Conservation (phyloP, 1,140 invertebrate species). For the Scaptomyza graminum region DNA sequence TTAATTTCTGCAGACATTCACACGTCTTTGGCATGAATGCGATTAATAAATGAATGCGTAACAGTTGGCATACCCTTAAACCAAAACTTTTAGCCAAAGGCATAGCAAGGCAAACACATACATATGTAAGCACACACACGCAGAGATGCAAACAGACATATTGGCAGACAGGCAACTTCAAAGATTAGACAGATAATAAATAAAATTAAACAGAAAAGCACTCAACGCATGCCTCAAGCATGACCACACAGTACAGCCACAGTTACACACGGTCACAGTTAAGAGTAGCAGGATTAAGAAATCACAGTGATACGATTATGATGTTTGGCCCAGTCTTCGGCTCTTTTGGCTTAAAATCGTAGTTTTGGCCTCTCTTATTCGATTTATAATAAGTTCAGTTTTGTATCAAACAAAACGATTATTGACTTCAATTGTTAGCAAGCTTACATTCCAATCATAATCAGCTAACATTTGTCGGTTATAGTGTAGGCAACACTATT, state of each 20-base stretch:
- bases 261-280: conserved; percentile 8
- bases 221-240: conserved; percentile 42
- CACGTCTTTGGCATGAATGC: conserved; percentile 55
- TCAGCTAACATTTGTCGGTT: background rate
- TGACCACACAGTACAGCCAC: conserved; percentile 7
- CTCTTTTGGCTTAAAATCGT: too few species aligned
- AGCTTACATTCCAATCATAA: too few species aligned
- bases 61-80: conserved; percentile 1
- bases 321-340: too few species aligned
- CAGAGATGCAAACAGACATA: conserved; percentile 6
- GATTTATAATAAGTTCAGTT: too few species aligned
- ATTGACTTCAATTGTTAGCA: too few species aligned
- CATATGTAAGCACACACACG: conserved; percentile 2
- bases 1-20: conserved; percentile 31
- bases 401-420: too few species aligned
- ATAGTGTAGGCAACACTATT: conserved; percentile 3
- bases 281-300: background rate
- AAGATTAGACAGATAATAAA: conserved; percentile 79
- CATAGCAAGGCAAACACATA: conserved; percentile 12
- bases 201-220: conserved; percentile 80
- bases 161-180: conserved; percentile 56
- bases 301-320: conserved; percentile 6
- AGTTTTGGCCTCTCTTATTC: too few species aligned
- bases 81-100: conserved; percentile 1
- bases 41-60: conserved; percentile 61